Evolutionary conservation across 1,140 invertebrate species (phyloP), one percentile per base, ranked within the genome.

Genomic region (Augochlora pura): DNA sequence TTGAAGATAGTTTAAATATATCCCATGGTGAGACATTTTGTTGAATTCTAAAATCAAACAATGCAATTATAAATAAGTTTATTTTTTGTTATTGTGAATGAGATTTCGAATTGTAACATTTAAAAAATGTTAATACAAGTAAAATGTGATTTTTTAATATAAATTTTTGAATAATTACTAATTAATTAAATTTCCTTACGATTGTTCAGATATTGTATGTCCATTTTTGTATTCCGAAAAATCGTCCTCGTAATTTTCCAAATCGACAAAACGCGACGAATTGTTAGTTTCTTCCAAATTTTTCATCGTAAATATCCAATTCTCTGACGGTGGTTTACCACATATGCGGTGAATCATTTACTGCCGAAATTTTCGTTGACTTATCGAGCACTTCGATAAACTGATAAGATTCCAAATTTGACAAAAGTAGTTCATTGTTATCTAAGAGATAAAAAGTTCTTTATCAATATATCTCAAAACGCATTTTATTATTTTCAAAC

Each of bases 1-100:
- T 95, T 14, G 97, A 97, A 71, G 96, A 96, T 90, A 96, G 95
- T 89, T 97, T 94, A 93, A 98, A 98, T 25, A 97, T 96, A 94
- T 98, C 97, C 98, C 98, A 98, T 94, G 96, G 96, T 95, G 97
- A 97, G 77, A 96, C 96, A 90, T 97, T 97, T 52, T 89, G 84
- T 65, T 88, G 67, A 1, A 70, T 67, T 49, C 91, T 92, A n/a
- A 10, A 81, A 80, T 39, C 6, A 21, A 62, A 6, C 32, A 21
- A 49, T 7, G 46, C 14, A 46, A 59, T 59, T 16, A 42, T 66
- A 3, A 25, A n/a, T 46, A 66, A 52, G 42, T 52, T 14, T 5
- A 52, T 49, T 49, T 49, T 16, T 49, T 14, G 46, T 49, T 49
- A 27, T n/a, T 57, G 21, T 14, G 16, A 66, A 59, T n/a, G 38